phyloP scores from a whole-genome alignment of 2,888 invertebrate genomes.

The Pelosia muscerda region DNA sequence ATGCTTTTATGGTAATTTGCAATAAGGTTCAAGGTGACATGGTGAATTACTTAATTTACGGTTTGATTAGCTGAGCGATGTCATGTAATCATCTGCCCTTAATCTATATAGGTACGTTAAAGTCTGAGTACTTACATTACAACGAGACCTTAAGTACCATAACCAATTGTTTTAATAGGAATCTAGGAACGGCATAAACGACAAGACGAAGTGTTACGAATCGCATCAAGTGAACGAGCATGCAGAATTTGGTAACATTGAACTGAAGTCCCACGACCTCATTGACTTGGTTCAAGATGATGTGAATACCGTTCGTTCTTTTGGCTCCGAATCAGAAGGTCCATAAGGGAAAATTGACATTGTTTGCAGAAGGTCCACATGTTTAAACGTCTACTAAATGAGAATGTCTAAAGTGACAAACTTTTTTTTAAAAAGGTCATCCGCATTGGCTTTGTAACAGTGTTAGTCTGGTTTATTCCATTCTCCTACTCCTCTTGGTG shows the following conservation, averaged over 20 bases:
- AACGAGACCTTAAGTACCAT: neutral
- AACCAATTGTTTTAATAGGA: constrained; percentile 14
- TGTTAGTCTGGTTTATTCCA: no score
- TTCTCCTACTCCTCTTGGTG: no score
- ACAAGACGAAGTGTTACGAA: constrained; percentile 52
- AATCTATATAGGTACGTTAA: neutral
- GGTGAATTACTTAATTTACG: neutral
- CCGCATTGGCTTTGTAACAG: no score
- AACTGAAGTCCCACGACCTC: constrained; percentile 49
- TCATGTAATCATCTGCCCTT: neutral
- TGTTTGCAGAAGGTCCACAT: no score
- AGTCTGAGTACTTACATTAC: neutral
- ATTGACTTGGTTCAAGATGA: neutral
- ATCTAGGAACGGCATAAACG: constrained; percentile 2
- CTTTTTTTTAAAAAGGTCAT: no score
- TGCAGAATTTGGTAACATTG: constrained; percentile 54
- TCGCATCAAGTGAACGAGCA: constrained; percentile 44
- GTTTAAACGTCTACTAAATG: no score
- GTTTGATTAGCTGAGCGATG: neutral
- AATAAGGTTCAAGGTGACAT: neutral
- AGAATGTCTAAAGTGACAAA: no score
- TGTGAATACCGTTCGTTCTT: neutral
- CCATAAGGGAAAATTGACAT: no score
- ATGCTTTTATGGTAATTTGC: neutral
- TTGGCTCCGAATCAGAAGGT: no score